Base-by-base conservation (phyloP, 2,113 vertebrate species). In the Dissostichus mawsoni region DNA sequence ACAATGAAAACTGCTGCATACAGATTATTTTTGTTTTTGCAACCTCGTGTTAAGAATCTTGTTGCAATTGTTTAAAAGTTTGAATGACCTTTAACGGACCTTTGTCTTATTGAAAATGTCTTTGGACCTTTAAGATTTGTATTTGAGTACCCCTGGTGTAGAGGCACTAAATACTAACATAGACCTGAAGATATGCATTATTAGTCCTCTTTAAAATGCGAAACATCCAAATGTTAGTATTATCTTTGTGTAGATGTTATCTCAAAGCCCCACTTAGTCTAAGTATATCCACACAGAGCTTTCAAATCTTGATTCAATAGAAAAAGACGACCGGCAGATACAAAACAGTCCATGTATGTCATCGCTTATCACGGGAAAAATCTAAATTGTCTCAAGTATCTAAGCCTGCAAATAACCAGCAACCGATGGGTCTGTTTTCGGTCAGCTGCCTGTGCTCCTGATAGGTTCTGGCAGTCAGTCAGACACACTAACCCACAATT, bases 391-490 rank as follows among this genome's bases (percentile, higher is more conserved):
- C 56, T 72, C 17, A 18, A 83, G 56, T 58, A 71, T 52, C 58
- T 44, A 47, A 56, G 47, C 56, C 47, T 4, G 12, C 41, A 68
- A 36, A n/a, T 23, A 66, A 18, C 3, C 1, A 45, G 4, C 48
- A 16, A 64, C 23, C 56, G 57, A n/a, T 16, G 41, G 55, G 72
- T 78, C 87, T 91, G 91, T 57, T 88, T 80, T 76, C 3, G 69
- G 68, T 89, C 71, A 58, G 71, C 52, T 44, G 63, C 47, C 66
- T 50, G 47, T 76, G 74, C 62, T 55, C 52, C 29, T 81, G 79
- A 90, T 83, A 48, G 87, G 80, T 72, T 45, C 61, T 63, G 57
- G 79, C 86, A 85, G 71, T 12, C 11, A 52, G 50, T 86, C 84
- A 71, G 74, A 81, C 62, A 51, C 77, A 84, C 61, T 47, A 56